Evolutionary conservation across 2,888 invertebrate species (phyloP).

Genomic region (Pheosia tremula): DNA sequence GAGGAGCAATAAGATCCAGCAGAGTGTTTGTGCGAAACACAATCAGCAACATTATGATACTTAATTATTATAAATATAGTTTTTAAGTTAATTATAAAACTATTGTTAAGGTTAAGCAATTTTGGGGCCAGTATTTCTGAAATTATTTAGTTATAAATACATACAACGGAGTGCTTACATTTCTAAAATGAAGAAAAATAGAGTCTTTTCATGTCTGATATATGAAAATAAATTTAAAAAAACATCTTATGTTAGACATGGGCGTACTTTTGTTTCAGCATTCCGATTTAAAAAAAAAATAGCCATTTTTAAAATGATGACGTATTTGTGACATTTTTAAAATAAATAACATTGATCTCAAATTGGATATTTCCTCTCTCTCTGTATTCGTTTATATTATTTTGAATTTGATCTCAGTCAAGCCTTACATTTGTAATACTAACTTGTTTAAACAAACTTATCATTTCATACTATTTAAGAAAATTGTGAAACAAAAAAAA

Average conservation of each 20-base stretch:
- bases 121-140: constrained; percentile 74
- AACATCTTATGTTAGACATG: no score
- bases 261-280: no score
- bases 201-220: neutral
- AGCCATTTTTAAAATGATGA: neutral
- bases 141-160: constrained; percentile 45
- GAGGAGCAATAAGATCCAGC: no score
- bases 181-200: neutral
- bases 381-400: constrained; percentile 27
- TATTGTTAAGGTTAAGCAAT: constrained; percentile 33
- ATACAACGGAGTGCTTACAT: no score
- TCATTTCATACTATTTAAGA: no score
- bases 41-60: neutral
- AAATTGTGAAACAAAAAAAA: no score
- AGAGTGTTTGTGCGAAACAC: neutral
- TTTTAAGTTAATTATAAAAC: constrained; percentile 1
- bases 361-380: constrained; percentile 61
- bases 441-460: no score
- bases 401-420: constrained; percentile 56
- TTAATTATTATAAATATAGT: neutral
- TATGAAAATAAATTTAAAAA: no score
- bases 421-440: neutral
- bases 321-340: neutral
- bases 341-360: constrained; percentile 64
- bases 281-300: no score